Evolutionary conservation across 2,113 vertebrate genomes (phyloP).

Genomic region (Charadrius vociferus): DNA sequence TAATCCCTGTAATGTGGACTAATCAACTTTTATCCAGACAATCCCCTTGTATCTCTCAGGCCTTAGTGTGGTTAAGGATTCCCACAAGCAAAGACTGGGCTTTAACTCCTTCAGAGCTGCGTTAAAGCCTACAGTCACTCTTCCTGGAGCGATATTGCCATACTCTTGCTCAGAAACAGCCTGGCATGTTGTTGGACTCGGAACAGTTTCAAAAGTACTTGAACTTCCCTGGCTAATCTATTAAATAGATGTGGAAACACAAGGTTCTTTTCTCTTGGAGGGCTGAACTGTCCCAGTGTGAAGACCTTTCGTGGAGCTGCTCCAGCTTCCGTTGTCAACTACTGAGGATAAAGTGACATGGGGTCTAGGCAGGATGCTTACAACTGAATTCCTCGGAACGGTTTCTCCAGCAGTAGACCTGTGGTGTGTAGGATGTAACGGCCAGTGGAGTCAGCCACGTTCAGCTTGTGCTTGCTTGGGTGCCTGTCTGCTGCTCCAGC

Average conservation of each 20-base stretch:
- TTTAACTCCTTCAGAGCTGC: conserved; percentile 9
- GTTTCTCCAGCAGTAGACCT: rapidly evolving
- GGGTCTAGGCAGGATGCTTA: not conserved
- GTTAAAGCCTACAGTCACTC: not conserved
- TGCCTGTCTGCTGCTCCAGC: not conserved
- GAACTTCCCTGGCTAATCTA: not conserved
- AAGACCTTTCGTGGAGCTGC: not conserved
- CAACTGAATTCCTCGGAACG: rapidly evolving
- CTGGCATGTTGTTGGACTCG: not conserved
- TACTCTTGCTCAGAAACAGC: not conserved
- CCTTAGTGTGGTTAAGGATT: not conserved
- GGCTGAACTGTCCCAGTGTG: not conserved
- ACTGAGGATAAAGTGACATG: not conserved
- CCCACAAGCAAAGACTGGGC: not conserved
- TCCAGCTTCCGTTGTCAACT: not conserved
- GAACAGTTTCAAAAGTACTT: not conserved
- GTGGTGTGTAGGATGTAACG: rapidly evolving
- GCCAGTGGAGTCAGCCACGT: not conserved
- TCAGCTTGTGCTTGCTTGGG: not conserved
- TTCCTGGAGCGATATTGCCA: rapidly evolving
- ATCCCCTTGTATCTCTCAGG: conserved; percentile 18
- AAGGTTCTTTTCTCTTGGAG: not conserved
- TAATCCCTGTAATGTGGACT: conserved; percentile 62
- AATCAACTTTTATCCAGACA: conserved; percentile 61
- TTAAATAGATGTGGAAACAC: not conserved